Conservation (phyloP, 1,140 invertebrate genomes). For the Drosophila paulistorum region DNA sequence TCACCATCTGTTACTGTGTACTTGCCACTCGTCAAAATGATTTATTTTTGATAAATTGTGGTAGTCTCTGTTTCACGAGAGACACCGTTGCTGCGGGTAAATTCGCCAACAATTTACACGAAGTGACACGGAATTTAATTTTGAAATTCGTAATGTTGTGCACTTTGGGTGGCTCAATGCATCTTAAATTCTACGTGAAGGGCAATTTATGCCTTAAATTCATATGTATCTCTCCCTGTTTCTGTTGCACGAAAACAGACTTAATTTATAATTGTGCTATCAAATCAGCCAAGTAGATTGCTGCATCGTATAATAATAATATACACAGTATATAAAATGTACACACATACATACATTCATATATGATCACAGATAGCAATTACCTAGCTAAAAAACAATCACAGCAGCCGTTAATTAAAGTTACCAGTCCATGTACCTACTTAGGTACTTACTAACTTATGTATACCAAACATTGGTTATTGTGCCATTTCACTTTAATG, state of each 20-base stretch:
- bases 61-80: conserved; percentile 51
- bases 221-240: conserved; percentile 27
- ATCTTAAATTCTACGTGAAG: conserved; percentile 48
- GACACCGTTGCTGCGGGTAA: conserved; percentile 49
- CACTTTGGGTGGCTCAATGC: conserved; percentile 81
- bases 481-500: no score
- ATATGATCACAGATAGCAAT: no score
- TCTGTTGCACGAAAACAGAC: conserved; percentile 41
- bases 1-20: conserved; percentile 16
- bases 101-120: conserved; percentile 81
- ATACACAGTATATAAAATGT: neutral
- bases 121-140: conserved; percentile 81
- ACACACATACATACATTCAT: neutral
- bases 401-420: no score
- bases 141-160: conserved; percentile 78
- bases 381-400: no score
- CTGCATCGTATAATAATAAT: neutral
- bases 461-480: no score
- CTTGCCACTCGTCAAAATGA: conserved; percentile 74
- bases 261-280: conserved; percentile 60
- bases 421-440: no score
- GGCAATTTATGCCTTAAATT: conserved; percentile 29
- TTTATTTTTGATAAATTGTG: conserved; percentile 83
- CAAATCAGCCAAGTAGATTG: conserved; percentile 29
- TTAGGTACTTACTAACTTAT: no score